These are phyloP conservation scores for Callyntrura guangdongensis DNA, from an alignment of 2,888 invertebrate genomes.

Conservation along the genomic window DNA sequence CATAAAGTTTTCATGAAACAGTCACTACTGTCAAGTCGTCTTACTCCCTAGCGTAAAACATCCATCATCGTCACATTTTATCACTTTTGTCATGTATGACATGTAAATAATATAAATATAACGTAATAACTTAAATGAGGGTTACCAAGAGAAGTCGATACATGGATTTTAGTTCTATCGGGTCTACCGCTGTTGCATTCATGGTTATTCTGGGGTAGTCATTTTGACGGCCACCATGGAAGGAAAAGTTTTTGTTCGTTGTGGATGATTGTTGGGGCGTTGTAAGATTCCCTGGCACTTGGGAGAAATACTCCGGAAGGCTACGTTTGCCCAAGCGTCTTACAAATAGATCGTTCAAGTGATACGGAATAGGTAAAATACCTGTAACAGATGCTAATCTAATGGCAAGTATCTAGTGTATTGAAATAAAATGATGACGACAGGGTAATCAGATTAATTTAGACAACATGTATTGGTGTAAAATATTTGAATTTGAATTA, in stretches of 20 bases:
- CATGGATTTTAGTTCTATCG: slow-evolving; percentile 62
- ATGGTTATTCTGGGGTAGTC: background rate
- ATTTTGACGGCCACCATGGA: background rate
- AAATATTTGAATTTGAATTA: background rate
- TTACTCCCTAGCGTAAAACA: slow-evolving; percentile 58
- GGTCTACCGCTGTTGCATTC: background rate
- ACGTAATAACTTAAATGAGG: background rate
- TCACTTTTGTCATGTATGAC: background rate
- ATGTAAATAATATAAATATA: no score
- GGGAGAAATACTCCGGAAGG: slow-evolving; percentile 24
- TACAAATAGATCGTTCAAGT: slow-evolving; percentile 81
- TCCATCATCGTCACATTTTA: background rate
- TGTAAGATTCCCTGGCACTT: slow-evolving; percentile 46
- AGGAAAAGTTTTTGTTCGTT: background rate
- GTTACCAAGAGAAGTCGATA: slow-evolving; percentile 76
- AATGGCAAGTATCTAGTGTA: slow-evolving; percentile 77
- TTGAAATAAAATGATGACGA: slow-evolving; percentile 4
- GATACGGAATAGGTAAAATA: slow-evolving; percentile 81
- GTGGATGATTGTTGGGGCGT: slow-evolving; percentile 52
- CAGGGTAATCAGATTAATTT: background rate
- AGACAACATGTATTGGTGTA: no score
- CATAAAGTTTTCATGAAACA: slow-evolving; percentile 78
- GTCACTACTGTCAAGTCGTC: slow-evolving; percentile 70
- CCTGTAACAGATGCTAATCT: slow-evolving; percentile 79
- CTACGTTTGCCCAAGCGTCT: slow-evolving; percentile 72